Evolutionary conservation across 1,140 invertebrate species (phyloP).

Genomic region (Drosophila suzukii): DNA sequence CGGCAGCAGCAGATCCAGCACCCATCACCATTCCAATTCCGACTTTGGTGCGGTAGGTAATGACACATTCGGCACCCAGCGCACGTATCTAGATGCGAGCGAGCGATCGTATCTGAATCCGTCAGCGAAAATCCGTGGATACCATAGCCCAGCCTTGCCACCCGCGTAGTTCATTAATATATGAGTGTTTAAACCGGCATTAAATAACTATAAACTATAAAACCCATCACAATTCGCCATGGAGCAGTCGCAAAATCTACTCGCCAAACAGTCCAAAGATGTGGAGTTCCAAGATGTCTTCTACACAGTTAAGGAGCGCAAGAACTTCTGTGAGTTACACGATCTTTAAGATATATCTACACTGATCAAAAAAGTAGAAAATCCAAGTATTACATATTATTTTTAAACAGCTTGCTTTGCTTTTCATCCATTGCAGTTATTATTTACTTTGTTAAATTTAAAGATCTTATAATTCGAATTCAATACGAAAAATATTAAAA

Average conservation of each 20-base stretch:
- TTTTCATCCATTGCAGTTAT: too few species aligned
- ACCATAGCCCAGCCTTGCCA: constrained; percentile 17
- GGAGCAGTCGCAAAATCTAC: constrained; percentile 64
- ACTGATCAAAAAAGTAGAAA: too few species aligned
- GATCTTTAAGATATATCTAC: neutral
- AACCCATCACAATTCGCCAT: constrained; percentile 37
- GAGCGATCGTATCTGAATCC: constrained; percentile 42
- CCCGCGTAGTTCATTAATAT: constrained; percentile 24
- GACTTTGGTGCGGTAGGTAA: constrained; percentile 58
- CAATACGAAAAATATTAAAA: too few species aligned
- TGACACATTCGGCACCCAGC: constrained; percentile 60
- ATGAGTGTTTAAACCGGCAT: constrained; percentile 39
- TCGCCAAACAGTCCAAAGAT: constrained; percentile 75
- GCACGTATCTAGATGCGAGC: constrained; percentile 52
- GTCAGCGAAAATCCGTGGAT: constrained; percentile 1
- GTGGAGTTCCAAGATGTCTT: constrained; percentile 83
- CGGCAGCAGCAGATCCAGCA: constrained; percentile 9
- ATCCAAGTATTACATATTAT: too few species aligned
- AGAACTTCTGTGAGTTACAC: constrained; percentile 70
- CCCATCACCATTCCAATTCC: constrained; percentile 40
- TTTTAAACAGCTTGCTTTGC: too few species aligned
- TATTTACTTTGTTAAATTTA: too few species aligned
- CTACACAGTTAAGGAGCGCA: constrained; percentile 73
- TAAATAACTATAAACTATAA: constrained; percentile 47
- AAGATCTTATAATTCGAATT: too few species aligned